Conservation (phyloP, 2,113 vertebrate species). For the Mastomys natalensis region DNA sequence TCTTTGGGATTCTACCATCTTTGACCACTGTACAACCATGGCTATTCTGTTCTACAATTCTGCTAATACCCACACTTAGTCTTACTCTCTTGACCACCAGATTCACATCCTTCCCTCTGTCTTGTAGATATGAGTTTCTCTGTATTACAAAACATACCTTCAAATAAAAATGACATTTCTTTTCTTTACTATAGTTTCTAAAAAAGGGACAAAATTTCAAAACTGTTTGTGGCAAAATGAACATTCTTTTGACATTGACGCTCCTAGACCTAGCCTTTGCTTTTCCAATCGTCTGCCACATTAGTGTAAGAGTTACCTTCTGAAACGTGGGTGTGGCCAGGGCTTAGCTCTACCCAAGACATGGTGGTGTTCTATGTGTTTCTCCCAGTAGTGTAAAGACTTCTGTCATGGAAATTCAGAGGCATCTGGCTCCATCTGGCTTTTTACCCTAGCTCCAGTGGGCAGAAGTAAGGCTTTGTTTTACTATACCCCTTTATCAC, state of each 20-base stretch:
- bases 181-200: too few relatives aligned
- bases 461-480: not conserved
- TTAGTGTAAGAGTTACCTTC: slow-evolving; percentile 17
- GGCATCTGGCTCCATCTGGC: not conserved
- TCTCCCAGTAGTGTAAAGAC: not conserved
- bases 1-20: not conserved
- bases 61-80: not conserved
- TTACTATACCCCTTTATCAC: not conserved
- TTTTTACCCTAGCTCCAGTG: not conserved
- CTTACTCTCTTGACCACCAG: not conserved
- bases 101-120: not conserved
- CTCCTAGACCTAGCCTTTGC: not conserved
- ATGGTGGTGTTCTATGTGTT: not conserved
- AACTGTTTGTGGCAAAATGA: not conserved
- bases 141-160: not conserved
- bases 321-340: not conserved
- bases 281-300: not conserved
- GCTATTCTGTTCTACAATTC: not conserved
- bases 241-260: not conserved
- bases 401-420: not conserved
- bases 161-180: not conserved
- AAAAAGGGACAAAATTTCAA: not conserved
- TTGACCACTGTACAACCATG: not conserved
- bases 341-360: not conserved
- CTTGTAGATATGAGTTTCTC: not conserved